Percentiles rank a stretch among this genome's conserved stretches.
These are phyloP conservation scores for Sepiola atlantica DNA, from an alignment of 2,888 invertebrate genomes.

Conservation along the genomic window DNA sequence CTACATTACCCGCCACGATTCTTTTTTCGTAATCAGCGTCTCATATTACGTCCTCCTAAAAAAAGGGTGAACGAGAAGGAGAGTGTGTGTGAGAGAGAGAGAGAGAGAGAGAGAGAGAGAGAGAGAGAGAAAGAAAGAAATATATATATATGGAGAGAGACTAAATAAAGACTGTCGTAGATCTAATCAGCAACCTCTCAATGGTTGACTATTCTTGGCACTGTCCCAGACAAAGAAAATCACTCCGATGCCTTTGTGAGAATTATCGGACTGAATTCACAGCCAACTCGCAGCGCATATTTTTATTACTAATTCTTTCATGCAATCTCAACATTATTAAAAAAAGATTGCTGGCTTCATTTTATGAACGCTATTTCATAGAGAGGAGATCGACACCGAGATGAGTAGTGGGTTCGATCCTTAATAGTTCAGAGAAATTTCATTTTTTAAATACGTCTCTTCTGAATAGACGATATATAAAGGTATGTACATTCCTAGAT, in stretches of 20 bases:
- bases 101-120: not conserved
- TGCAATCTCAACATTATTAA: not conserved
- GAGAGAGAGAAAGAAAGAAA: not conserved
- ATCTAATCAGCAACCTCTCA: not conserved
- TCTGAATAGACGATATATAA: too few species aligned
- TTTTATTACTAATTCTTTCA: not conserved
- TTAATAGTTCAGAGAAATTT: too few species aligned
- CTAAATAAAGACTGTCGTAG: not conserved
- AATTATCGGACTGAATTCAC: not conserved
- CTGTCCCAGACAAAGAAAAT: not conserved
- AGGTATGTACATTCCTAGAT: too few species aligned
- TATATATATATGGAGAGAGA: not conserved
- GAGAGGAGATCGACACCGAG: not conserved
- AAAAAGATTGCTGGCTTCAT: not conserved
- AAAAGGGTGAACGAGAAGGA: not conserved
- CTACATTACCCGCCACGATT: not conserved
- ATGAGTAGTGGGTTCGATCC: not conserved
- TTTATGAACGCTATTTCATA: not conserved
- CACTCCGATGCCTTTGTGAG: not conserved
- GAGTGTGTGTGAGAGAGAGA: not conserved
- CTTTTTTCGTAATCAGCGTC: not conserved
- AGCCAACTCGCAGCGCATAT: not conserved
- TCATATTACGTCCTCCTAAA: not conserved
- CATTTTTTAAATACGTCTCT: too few species aligned
- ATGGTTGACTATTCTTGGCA: not conserved